Base-by-base conservation (phyloP, 2,888 invertebrate genomes). In the Sipha maydis region DNA sequence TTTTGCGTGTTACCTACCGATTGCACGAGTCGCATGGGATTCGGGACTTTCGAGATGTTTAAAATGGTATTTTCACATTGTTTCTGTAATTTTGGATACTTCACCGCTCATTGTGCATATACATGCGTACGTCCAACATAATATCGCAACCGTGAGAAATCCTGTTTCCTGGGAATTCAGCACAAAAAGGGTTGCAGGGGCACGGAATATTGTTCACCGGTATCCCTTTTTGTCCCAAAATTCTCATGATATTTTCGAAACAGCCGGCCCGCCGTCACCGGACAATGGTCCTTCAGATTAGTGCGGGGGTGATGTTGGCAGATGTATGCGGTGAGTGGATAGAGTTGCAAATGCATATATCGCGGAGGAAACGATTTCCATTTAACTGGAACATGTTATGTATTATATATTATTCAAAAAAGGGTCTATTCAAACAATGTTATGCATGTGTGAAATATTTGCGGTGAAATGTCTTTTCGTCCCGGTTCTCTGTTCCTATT, bases 271-370 rank as follows among this genome's bases (percentile, higher is more conserved):
- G 28, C 34, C 73, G 21, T 54, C 38, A 31, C 28, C 61, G 85
- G 85, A 85, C 85, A 85, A 85, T 85, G 82, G 82, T 48, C 28
- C 76, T 85, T 85, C 19, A 61, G 85, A 85, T 85, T 77, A 85
- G 77, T 67, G 28, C 85, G 17, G 31, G 67, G 77, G 76, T 41
- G 31, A 48, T 41, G 61, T 28, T 73, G 85, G 76, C 85, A 77
- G 85, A 61, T 76, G 85, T 41, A 28, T 41, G 48, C 14, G 28
- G 28, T 25, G 54, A 75, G 77, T 67, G 56, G 76, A 56, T 56
- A 85, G 31, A 85, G 85, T 83, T 83, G 82, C 82, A 54, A 71
- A 83, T 69, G 41, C 48, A 3, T 14, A 14, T 48, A 71, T 71
- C 31, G 31, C 31, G 48, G 9, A 28, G 71, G 48, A 71, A 71